Percentiles rank a stretch among this genome's conserved stretches.
Conservation (phyloP, 2,113 vertebrate species). For the Marmota monax region DNA sequence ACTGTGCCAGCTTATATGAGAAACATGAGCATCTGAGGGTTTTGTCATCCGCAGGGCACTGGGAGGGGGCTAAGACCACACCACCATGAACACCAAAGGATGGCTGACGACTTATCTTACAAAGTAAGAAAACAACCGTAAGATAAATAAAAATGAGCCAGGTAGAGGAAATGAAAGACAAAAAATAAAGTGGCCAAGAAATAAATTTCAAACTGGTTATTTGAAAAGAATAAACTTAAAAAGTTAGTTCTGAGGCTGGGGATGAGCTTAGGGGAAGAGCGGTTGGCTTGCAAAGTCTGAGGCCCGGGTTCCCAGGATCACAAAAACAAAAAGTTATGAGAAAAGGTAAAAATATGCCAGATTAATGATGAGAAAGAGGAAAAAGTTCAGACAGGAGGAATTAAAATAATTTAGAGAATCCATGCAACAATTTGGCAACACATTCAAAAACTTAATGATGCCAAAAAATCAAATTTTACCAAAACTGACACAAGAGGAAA, state of each 20-base stretch:
- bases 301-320: no score
- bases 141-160: conserved; percentile 8
- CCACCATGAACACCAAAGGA: not conserved
- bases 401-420: not conserved
- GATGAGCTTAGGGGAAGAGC: no score
- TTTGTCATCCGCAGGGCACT: not conserved
- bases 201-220: not conserved
- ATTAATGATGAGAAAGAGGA: not conserved
- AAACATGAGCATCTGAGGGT: not conserved
- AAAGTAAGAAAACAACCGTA: not conserved
- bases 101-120: not conserved
- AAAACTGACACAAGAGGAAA: conserved; percentile 10
- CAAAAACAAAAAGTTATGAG: not conserved
- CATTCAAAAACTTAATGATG: not conserved
- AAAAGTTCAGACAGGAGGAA: not conserved
- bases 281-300: no score
- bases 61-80: not conserved
- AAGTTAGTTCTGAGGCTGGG: not conserved
- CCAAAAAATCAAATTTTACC: not conserved
- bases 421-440: not conserved
- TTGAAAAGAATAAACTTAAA: not conserved
- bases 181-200: not conserved
- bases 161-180: not conserved
- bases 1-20: fast-evolving
- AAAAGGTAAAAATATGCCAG: not conserved